Base-by-base conservation (phyloP, 2,797 vertebrate species). In the Cirrhinus molitorella region DNA sequence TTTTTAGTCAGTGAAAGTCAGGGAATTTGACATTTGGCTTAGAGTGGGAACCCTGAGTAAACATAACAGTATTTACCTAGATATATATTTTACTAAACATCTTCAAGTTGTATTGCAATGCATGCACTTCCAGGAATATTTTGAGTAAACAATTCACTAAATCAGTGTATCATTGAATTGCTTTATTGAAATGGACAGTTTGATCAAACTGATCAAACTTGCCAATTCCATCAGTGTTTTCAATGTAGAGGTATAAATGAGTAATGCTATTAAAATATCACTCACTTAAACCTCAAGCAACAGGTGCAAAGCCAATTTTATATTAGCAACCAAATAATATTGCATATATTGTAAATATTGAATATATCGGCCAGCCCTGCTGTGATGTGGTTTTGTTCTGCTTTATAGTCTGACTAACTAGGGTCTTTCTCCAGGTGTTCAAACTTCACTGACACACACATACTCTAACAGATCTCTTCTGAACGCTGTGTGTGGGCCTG, bases 361-460 rank as follows among this genome's bases (percentile, higher is more conserved):
- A 11, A 5, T 25, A 73, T 51, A 23, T 82, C 28, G 45, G 14
- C 28, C 40, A 65, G 31, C 55, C 21, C 19, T 63, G 34, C 59
- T 51, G 70, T 81, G 25, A 73, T 49, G 21, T 72, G 45, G 5
- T 65, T 82, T 57, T 78, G 49, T 51, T 81, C 37, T 67, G 72
- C 49, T 74, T 23, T 87, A 47, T 82, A n/a, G n/a, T 79, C 65
- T 82, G 80, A 86, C 80, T 59, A 49, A 70, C 67, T 67, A 45
- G 81, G 85, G 85, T 66, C 89, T 86, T 59, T 87, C 83, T 80
- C 34, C 87, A 91, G 89, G 88, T 90, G 83, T 90, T 78, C 85
- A 57, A 80, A 72, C 49, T 49, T 83, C 85, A 83, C 70, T 71
- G 11, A 49, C 59, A 57, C 67, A 79, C 28, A 37, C 55, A 9